These are phyloP conservation scores for Phyllostomus hastatus DNA, from an alignment of 2,113 vertebrate genomes.

Conservation along the genomic window DNA sequence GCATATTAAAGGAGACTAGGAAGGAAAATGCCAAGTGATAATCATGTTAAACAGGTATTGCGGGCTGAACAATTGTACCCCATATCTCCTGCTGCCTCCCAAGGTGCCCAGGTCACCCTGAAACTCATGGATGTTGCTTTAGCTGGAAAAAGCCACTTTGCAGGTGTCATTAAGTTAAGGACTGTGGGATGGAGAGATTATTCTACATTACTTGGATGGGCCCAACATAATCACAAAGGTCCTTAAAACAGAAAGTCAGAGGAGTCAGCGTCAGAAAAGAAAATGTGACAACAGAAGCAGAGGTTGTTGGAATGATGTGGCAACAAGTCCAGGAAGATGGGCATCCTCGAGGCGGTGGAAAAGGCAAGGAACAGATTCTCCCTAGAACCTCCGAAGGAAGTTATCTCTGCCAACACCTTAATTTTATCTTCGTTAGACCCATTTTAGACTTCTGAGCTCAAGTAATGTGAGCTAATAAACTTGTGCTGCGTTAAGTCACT, in stretches of 20 bases:
- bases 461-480: not conserved
- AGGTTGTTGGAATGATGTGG: not conserved
- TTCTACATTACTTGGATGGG: not conserved
- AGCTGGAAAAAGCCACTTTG: not conserved
- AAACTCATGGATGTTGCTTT: not conserved
- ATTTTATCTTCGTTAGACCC: not conserved
- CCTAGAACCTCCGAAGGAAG: not conserved
- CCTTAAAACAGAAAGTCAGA: not conserved
- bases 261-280: not conserved
- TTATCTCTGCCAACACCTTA: not conserved
- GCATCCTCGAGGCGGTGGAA: not conserved
- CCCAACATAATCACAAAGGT: not conserved
- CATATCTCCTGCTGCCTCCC: not conserved
- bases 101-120: not conserved
- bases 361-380: not conserved
- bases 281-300: not conserved
- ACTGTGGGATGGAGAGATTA: not conserved
- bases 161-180: not conserved
- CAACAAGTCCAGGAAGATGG: not conserved
- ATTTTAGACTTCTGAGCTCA: not conserved
- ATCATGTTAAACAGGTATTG: not conserved
- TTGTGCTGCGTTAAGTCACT: not conserved
- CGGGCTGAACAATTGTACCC: not conserved
- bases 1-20: not conserved
- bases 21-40: not conserved